Conservation (phyloP, 2,888 invertebrate species). For the Pedicia rivosa region DNA sequence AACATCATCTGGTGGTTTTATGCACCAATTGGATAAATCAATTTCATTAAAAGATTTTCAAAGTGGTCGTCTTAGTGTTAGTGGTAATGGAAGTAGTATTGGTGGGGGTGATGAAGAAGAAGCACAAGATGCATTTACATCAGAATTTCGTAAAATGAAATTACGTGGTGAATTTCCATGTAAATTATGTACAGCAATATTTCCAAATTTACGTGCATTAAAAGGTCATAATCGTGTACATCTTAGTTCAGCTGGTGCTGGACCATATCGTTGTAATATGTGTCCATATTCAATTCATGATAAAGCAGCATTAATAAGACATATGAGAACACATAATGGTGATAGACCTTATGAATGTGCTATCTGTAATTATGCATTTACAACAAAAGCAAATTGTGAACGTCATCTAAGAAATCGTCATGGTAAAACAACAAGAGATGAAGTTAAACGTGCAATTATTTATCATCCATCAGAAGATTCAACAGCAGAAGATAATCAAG, state of each 20-base stretch:
- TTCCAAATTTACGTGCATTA: conserved; percentile 74
- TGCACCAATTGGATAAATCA: conserved; percentile 40
- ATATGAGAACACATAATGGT: conserved; percentile 88
- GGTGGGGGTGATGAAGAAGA: conserved; percentile 44
- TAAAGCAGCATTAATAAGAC: conserved; percentile 79
- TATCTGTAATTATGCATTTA: conserved; percentile 92
- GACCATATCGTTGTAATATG: conserved; percentile 85
- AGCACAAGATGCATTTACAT: conserved; percentile 67
- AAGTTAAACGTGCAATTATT: conserved; percentile 75
- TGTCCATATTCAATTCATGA: conserved; percentile 73
- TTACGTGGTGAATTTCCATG: conserved; percentile 81
- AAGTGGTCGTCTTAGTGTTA: too few relatives aligned
- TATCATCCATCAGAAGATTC: conserved; percentile 78
- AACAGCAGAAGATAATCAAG: conserved; percentile 47
- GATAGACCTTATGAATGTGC: conserved; percentile 90
- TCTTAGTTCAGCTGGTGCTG: conserved; percentile 55
- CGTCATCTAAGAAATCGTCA: conserved; percentile 85
- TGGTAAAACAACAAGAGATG: conserved; percentile 68
- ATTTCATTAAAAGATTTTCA: conserved; percentile 28
- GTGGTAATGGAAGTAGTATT: conserved; percentile 19
- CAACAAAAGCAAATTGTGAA: conserved; percentile 95
- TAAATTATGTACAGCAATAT: conserved; percentile 71
- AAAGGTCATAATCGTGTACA: conserved; percentile 85
- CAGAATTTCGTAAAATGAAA: conserved; percentile 80
- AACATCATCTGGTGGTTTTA: conserved; percentile 47